These are phyloP conservation scores for Dufourea novaeangliae DNA, from an alignment of 1,140 invertebrate species.

Conservation along the genomic window DNA sequence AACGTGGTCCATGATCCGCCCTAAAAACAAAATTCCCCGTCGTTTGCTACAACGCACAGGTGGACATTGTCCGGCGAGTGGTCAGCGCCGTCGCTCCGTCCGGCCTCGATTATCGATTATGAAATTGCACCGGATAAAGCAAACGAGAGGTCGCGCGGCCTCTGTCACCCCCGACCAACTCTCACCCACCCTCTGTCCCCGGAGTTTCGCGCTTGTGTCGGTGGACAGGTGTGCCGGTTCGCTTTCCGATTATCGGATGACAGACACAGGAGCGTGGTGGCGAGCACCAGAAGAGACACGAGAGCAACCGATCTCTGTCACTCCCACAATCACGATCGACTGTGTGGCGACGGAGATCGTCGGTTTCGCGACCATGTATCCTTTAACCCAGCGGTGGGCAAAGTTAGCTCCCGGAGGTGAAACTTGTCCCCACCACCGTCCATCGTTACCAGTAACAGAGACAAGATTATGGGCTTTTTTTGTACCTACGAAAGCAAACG, in stretches of 20 bases:
- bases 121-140: conserved; percentile 66
- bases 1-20: conserved; percentile 31
- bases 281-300: background rate
- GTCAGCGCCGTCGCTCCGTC: conserved; percentile 22
- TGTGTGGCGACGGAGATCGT: too few relatives aligned
- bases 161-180: too few relatives aligned
- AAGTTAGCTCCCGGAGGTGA: too few relatives aligned
- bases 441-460: too few relatives aligned
- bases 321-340: too few relatives aligned
- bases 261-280: background rate
- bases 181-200: background rate
- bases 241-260: conserved; percentile 63
- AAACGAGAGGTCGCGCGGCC: conserved; percentile 47
- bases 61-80: conserved; percentile 38
- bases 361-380: too few relatives aligned
- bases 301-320: background rate
- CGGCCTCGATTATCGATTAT: conserved; percentile 64
- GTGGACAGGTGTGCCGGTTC: conserved; percentile 44
- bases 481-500: too few relatives aligned
- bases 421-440: too few relatives aligned
- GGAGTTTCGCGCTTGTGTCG: background rate
- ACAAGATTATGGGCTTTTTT: too few relatives aligned
- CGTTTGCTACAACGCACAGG: conserved; percentile 19
- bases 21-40: conserved; percentile 58
- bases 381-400: too few relatives aligned